phyloP scores from a whole-genome alignment of 2,797 vertebrate species.

The Gastrophryne carolinensis region DNA sequence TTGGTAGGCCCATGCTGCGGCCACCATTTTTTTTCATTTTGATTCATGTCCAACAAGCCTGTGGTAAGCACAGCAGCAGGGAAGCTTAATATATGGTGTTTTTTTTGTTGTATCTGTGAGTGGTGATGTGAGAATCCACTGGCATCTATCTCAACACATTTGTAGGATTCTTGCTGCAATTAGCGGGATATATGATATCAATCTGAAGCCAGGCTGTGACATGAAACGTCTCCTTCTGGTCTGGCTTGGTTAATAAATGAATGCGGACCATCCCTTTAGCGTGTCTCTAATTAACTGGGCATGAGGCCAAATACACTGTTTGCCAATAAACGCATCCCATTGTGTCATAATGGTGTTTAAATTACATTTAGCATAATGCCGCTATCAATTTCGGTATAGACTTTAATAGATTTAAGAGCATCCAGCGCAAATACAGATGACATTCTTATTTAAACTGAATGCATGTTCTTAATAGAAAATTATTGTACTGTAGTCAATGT shows the following conservation, averaged over 20 bases:
- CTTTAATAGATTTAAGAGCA: slow-evolving; percentile 16
- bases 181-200: slow-evolving; percentile 35
- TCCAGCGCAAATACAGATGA: neutral
- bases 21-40: no score
- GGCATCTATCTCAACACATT: slow-evolving; percentile 26
- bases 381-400: slow-evolving; percentile 37
- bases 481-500: no score
- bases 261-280: slow-evolving; percentile 17
- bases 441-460: slow-evolving; percentile 15
- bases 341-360: slow-evolving; percentile 43
- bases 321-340: slow-evolving; percentile 35
- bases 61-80: neutral
- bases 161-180: slow-evolving; percentile 41
- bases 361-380: slow-evolving; percentile 34
- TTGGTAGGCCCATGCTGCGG: no score
- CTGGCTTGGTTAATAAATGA: slow-evolving; percentile 27
- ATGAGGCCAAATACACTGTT: slow-evolving; percentile 22
- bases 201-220: neutral
- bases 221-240: slow-evolving; percentile 39
- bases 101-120: slow-evolving; percentile 6
- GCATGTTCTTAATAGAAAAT: no score
- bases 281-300: slow-evolving; percentile 37
- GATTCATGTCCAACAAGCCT: neutral
- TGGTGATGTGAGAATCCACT: slow-evolving; percentile 14
- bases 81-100: neutral